These are phyloP conservation scores for Eilema sororculum DNA, from an alignment of 2,888 invertebrate species.

Conservation along the genomic window DNA sequence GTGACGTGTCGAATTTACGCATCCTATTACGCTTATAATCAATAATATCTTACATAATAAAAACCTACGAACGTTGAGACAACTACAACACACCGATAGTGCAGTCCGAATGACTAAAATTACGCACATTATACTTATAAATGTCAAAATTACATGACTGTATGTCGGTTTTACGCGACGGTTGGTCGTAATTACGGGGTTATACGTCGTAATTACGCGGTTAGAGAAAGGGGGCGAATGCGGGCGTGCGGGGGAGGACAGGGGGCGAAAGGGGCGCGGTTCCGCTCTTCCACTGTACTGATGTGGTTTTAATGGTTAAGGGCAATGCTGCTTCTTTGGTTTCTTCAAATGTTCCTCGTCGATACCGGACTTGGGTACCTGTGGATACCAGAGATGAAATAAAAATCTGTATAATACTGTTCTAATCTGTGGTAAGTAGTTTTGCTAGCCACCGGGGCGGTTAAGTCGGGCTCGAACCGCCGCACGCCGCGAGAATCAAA, in stretches of 20 bases:
- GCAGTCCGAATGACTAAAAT: conserved; percentile 31
- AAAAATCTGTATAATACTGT: not conserved
- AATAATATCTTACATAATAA: conserved; percentile 38
- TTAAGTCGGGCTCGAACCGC: too few relatives aligned
- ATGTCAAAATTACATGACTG: conserved; percentile 30
- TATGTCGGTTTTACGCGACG: conserved; percentile 25
- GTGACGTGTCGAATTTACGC: conserved; percentile 22
- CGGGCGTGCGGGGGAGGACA: conserved; percentile 63
- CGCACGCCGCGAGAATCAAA: too few relatives aligned
- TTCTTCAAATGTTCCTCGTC: conserved; percentile 95
- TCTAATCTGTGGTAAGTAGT: not conserved
- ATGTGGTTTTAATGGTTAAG: conserved; percentile 87
- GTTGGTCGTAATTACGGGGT: conserved; percentile 22
- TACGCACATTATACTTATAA: conserved; percentile 29
- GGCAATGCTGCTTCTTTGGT: conserved; percentile 91
- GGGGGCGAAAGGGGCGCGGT: conserved; percentile 50
- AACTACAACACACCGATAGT: conserved; percentile 40
- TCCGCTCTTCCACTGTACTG: conserved; percentile 83
- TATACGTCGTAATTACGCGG: conserved; percentile 27
- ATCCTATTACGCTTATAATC: conserved; percentile 23
- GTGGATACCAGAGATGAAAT: conserved; percentile 5
- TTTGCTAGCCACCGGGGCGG: too few relatives aligned
- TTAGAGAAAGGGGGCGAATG: conserved; percentile 26
- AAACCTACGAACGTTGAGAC: conserved; percentile 22
- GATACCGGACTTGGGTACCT: conserved; percentile 84